These are phyloP conservation scores for Megaustenia siamemsis DNA, from an alignment of 2,888 invertebrate genomes.

Conservation along the genomic window DNA sequence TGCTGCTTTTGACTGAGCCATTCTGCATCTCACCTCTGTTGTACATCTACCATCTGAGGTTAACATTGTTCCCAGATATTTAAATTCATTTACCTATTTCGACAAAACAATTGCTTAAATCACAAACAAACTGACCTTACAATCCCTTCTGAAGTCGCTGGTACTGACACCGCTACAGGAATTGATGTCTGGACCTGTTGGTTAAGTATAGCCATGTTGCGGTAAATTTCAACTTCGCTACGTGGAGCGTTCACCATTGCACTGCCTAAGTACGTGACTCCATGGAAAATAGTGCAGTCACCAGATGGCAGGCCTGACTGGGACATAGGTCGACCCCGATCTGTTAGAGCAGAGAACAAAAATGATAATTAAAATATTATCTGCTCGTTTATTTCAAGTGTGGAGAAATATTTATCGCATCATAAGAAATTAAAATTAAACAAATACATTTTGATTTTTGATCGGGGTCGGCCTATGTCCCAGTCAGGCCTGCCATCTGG, in stretches of 20 bases:
- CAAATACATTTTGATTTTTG: too few relatives aligned
- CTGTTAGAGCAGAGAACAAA: slow-evolving; percentile 51
- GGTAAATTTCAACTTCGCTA: slow-evolving; percentile 93
- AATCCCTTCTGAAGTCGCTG: slow-evolving; percentile 93
- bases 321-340: slow-evolving; percentile 67
- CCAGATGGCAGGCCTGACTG: slow-evolving; percentile 70
- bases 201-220: slow-evolving; percentile 94
- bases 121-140: slow-evolving; percentile 87
- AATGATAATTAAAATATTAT: too few relatives aligned
- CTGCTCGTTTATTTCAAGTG: too few relatives aligned
- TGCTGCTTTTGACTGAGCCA: too few relatives aligned
- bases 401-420: too few relatives aligned
- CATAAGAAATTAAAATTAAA: too few relatives aligned
- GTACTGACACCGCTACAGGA: slow-evolving; percentile 94
- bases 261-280: slow-evolving; percentile 94
- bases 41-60: too few relatives aligned
- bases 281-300: slow-evolving; percentile 86
- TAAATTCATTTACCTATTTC: too few relatives aligned
- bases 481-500: slow-evolving; percentile 70
- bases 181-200: slow-evolving; percentile 89
- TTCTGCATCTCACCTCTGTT: too few relatives aligned
- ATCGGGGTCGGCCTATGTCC: slow-evolving; percentile 67
- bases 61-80: too few relatives aligned
- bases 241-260: slow-evolving; percentile 94
- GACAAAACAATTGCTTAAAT: too few relatives aligned